Evolutionary conservation across 2,888 invertebrate species (phyloP), one percentile per base, ranked within the genome.

Genomic region (Panopea generosa): DNA sequence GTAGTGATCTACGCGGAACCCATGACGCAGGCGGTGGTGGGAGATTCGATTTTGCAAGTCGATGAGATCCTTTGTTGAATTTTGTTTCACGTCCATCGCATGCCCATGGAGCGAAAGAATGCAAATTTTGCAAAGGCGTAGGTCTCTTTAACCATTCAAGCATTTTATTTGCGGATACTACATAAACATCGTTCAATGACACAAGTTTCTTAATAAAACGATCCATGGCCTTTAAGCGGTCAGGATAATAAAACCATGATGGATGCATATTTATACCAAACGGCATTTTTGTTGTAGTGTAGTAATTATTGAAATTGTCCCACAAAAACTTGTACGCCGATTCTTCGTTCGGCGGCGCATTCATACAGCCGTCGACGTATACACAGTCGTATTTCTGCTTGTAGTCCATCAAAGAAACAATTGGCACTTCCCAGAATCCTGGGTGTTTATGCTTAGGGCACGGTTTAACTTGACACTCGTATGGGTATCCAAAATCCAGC

Each of bases 201-300:
- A 83, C 72, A 27, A 91, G 77, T 16, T 84, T 80, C 26, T 86
- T 75, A 3, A 90, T 86, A 74, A 91, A 91, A 27, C 88, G 75
- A 52, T 89, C 86, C 88, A 91, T 87, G 14, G 89, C 90, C 29
- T 87, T 89, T 9, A 91, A 65, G 40, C 89, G 81, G 55, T 84
- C 84, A 1, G 84, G 82, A 11, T 85, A 87, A 62, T 85, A 86
- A 66, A 90, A 87, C 89, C 89, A 97, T 0, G 95, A 95, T 0
- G 97, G 95, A 91, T 96, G 96, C 78, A 98, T 95, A 90, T 96
- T 96, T 24, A 98, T 93, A 2, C 97, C 97, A 78, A 95, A 95
- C 0, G 97, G 98, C 0, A 97, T 97, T 71, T 89, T 71, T 87
- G 94, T 95, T 14, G 94, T 94, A 0, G 93, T 86, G 90, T 96